Base-by-base conservation (phyloP, 2,888 invertebrate species). In the Phyllotreta striolata region DNA sequence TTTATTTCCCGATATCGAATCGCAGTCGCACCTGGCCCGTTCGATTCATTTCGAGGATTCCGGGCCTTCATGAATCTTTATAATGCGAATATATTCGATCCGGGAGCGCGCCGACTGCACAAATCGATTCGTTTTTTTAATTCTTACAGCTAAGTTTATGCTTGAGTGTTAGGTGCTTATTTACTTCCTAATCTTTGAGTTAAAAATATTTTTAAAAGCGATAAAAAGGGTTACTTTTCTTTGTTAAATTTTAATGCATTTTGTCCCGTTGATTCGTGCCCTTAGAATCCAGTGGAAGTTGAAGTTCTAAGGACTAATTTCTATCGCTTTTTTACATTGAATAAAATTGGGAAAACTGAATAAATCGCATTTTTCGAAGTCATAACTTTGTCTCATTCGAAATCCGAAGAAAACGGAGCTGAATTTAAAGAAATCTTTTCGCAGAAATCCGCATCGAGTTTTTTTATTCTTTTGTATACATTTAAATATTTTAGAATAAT, bases 231-330 rank as follows among this genome's bases (percentile, higher is more conserved):
- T 24, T 24, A 24, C 24, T 24, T 24, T 24, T 24, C 24, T 24
- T 24, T 24, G 24, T 24, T 24, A 4, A 24, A 3, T 24, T 24
- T 24, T 3, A 3, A 24, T 7, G 44, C 4, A 44, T 13, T 47
- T 12, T 14, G 47, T 47, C 4, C 24, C 7, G 24, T 14, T 47
- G 47, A 6, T 47, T 10, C 47, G 6, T 34, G 9, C 47, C 47
- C n/a, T 24, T 47, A 6, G 9, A 47, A 14, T 54, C 54, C 14
- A 24, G 24, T 24, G 24, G 24, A 24, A 24, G 9, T 54, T 54
- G 54, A 54, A 54, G 41, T 9, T 12, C 54, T 54, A n/a, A n/a
- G 14, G 54, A 54, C 39, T 54, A 54, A 54, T 54, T 54, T 54
- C 38, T 54, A 54, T 54, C 40, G 24, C 54, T 54, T 54, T 54